Percentiles rank a stretch among this genome's conserved stretches.
Conservation (phyloP, 37 sponge, comb jelly and placozoan species). For the Halisarca cf. caerulea region DNA sequence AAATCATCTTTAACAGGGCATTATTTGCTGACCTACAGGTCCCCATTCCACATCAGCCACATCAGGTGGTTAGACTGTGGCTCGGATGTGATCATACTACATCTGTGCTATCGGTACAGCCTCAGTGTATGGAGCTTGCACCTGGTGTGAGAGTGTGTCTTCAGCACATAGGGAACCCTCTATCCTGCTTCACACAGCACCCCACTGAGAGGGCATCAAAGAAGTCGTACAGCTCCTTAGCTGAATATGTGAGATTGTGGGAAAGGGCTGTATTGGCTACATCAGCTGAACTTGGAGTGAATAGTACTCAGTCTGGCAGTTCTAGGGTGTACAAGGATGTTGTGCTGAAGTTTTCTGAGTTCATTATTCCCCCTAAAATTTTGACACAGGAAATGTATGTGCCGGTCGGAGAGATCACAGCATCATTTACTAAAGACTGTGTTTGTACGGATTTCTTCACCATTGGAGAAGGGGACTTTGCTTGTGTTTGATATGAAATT, state of each 20-base stretch:
- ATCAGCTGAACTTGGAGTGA: too few relatives aligned
- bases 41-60: too few relatives aligned
- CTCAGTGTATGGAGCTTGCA: not conserved
- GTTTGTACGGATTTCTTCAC: slow-evolving; percentile 28
- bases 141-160: slow-evolving; percentile 5
- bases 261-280: too few relatives aligned
- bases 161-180: slow-evolving; percentile 7
- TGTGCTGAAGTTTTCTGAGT: too few relatives aligned
- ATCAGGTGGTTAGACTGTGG: not conserved
- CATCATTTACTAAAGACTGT: slow-evolving; percentile 12
- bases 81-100: not conserved
- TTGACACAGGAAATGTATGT: not conserved
- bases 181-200: slow-evolving; percentile 18
- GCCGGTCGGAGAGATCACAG: not conserved
- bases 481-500: slow-evolving; percentile 64
- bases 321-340: too few relatives aligned
- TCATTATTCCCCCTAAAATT: too few relatives aligned
- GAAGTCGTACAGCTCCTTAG: too few relatives aligned
- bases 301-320: too few relatives aligned
- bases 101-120: not conserved
- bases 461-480: slow-evolving; percentile 45
- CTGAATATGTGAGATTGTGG: too few relatives aligned
- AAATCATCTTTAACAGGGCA: too few relatives aligned
- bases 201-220: too few relatives aligned
- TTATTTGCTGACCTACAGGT: too few relatives aligned